Base-by-base conservation (phyloP, 2,888 invertebrate species). In the Drosophila borborema region DNA sequence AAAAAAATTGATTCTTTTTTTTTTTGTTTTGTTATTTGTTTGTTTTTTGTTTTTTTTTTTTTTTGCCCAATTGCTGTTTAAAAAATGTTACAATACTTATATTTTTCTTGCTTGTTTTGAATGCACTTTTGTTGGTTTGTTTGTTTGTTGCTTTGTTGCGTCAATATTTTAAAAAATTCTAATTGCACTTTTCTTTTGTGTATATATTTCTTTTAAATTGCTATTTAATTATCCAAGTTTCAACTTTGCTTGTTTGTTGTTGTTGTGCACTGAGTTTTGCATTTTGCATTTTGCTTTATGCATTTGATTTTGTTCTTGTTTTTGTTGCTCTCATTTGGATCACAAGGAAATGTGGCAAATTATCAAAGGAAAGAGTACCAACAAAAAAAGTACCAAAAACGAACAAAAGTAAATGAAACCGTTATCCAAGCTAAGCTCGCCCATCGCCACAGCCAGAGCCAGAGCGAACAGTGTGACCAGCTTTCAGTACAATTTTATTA, bases 121-220 rank as follows among this genome's bases (percentile, higher is more conserved):
- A 88, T 86, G 86, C 82, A 82, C 86, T 77, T 89, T 77, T 74
- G 79, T 85, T 83, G 68, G 68, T 64, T 72, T 63, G 58, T 56
- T 80, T 77, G 40, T 56, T 76, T 58, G 73, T 84, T 89, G 73
- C 74, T 82, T 89, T 80, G 71, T 63, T 79, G 74, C 85, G 70
- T 74, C 76, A 74, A 83, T 85, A 76, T 86, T 82, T 84, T 65
- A 61, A 82, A 86, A 86, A 89, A 89, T 81, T 86, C 86, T 86
- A 86, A 86, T 86, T 86, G 86, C 86, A 86, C 86, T 86, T 89
- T 86, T 28, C 28, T 76, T 89, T 89, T 86, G 86, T 76, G 64
- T 55, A 41, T 55, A 41, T 87, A 72, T 86, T 59, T 60, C n/a
- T n/a, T 80, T 74, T 74, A 54, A 80, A 77, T 80, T 74, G 67